Evolutionary conservation across 2,113 vertebrate species (phyloP), one percentile per base, ranked within the genome.

Genomic region (Ondatra zibethicus): DNA sequence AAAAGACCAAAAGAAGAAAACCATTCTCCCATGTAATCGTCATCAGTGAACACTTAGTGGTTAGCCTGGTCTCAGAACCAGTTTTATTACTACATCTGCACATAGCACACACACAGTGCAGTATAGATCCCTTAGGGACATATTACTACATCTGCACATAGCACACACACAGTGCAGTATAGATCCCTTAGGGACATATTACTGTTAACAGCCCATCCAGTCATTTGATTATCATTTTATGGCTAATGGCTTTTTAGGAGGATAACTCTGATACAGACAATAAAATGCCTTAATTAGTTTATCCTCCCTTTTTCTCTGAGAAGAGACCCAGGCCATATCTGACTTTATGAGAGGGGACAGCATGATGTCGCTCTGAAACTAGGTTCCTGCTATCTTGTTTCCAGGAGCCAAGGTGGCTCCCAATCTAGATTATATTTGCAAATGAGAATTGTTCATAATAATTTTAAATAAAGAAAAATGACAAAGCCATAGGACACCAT

Each of bases 201-300:
- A 91, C 81, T 89, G 68, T 76, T 96, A 97, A 96, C 42, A 0
- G 93, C 61, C 92, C 92, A 97, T 92, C 86, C 55, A 93, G 92
- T 86, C 88, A 96, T 95, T 97, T 96, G 96, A 95, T 96, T 98
- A 97, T 91, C 88, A 89, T 82, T 95, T 55, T 86, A 94, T 85
- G 77, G 95, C 55, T 97, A 96, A 96, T 97, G 91, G 81, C 19
- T 76, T 97, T 96, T 90, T 76, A 92, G 95, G 97, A 97, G 84
- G 96, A 95, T 95, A 97, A 97, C 66, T 89, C 55, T 81, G 93
- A 97, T 84, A 93, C 50, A 97, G 96, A 93, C 14, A 81, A 95
- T 95, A 92, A 97, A 91, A 87, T 91, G 66, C 65, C 96, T 95
- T 97, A 96, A 96, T 97, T 94, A 95, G 92, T 95, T 96, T 95